These are phyloP conservation scores for Menidia beryllina DNA, from an alignment of 2,113 vertebrate genomes.

Conservation along the genomic window DNA sequence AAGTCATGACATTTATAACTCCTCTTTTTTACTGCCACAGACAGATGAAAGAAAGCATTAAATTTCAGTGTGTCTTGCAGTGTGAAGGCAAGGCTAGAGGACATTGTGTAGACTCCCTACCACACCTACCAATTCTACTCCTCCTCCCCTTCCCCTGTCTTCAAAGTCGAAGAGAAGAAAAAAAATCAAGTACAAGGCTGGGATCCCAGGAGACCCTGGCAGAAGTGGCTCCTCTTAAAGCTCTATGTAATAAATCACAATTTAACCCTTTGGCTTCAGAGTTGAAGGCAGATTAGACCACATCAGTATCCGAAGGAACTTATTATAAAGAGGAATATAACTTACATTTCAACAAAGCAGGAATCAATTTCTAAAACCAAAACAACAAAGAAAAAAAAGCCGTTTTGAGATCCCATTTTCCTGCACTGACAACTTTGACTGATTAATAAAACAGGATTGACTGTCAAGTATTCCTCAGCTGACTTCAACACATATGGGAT, in stretches of 20 bases:
- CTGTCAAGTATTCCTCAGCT: no score
- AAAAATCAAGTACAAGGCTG: slow-evolving; percentile 47
- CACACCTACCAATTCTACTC: slow-evolving; percentile 55
- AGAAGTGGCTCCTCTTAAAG: slow-evolving; percentile 59
- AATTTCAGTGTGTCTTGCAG: slow-evolving; percentile 57
- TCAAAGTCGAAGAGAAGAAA: slow-evolving; percentile 56
- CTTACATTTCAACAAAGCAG: no score
- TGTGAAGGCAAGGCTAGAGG: slow-evolving; percentile 39
- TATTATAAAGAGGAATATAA: no score
- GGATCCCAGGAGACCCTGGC: slow-evolving; percentile 52
- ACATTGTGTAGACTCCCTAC: slow-evolving; percentile 47
- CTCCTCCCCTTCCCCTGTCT: slow-evolving; percentile 42
- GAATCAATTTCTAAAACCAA: no score
- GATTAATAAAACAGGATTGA: no score
- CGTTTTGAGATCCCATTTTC: no score
- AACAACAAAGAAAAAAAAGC: no score
- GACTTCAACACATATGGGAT: no score
- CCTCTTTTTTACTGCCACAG: slow-evolving; percentile 43
- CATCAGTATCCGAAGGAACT: slow-evolving; percentile 77
- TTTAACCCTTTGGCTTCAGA: slow-evolving; percentile 74
- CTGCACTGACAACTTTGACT: no score
- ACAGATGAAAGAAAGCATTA: slow-evolving; percentile 62
- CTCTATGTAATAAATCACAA: slow-evolving; percentile 74
- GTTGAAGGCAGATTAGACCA: slow-evolving; percentile 78
- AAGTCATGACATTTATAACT: slow-evolving; percentile 56